Evolutionary conservation across 2,113 vertebrate genomes (phyloP), one percentile per base, ranked within the genome.

Genomic region (Numenius arquata): DNA sequence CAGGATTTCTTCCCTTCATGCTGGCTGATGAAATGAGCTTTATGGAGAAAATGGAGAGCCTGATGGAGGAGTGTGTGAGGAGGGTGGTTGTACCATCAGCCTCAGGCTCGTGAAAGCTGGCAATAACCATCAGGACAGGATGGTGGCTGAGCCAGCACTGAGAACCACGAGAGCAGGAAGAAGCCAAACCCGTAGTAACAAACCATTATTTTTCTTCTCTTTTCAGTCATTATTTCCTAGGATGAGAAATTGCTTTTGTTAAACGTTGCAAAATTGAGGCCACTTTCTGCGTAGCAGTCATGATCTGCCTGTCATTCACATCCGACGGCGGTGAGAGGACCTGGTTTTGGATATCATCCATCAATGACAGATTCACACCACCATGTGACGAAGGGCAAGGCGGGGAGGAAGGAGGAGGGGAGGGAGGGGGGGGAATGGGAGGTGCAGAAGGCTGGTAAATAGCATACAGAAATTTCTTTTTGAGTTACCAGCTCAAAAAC

Each of bases 401-500:
- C 11, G 3, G 68, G 38, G 43, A 86, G 76, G 90, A 81, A 67
- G 61, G 32, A 6, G 34, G 34, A 2, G 9, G 14, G 27, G 30
- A 20, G 32, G 22, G 34, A 30, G 1, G 9, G 14, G 27, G 30
- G 22, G 32, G 22, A 63, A 18, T 10, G 47, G 52, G 85, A 68
- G 52, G 61, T 41, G 26, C 90, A 90, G 61, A 78, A 68, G 48
- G 67, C 66, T 95, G 85, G 70, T 78, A 89, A 96, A 90, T 32
- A 92, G 15, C 62, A 50, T 50, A 45, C 18, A 94, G 81, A 95
- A 89, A 91, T 93, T 78, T 82, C n/a, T 76, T 91, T 85, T 95
- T 79, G 77, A 14, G 41, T 94, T 95, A 81, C 86, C 74, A 94
- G 81, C 87, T 95, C 89, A 50, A 82, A 95, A 95, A 73, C 80